Base-by-base conservation (phyloP, 2,797 vertebrate genomes). In the Syngnathus acus region DNA sequence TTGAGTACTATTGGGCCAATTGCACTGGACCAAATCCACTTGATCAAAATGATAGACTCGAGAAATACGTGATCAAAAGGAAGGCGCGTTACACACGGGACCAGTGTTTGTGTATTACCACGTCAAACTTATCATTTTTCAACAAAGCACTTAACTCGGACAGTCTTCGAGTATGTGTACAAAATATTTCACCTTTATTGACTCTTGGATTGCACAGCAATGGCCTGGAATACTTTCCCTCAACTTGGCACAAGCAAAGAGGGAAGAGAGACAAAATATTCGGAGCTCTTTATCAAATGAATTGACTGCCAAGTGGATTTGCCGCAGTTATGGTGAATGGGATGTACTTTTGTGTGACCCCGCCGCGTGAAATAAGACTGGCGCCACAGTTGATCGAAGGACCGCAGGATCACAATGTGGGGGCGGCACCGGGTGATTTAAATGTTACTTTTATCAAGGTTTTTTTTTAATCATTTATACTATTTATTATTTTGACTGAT, bases 401-500 rank as follows among this genome's bases (percentile, higher is more conserved):
- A 87, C 77, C 69, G 61, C 64, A 73, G 74, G 79, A 80, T 72
- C 23, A 72, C 64, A 82, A 75, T 63, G 78, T 82, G 82, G 82
- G 68, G 74, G 54, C 26, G 57, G 82, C 77, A 70, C 54, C 72
- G 71, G 76, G 53, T 82, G 74, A 82, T 86, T 86, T 32, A 45
- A 14, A 45, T 48, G 87, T 86, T 88, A 86, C 82, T 86, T 90
- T 85, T 72, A 71, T 79, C 66, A 73, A 32, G 38, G 64, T 82
- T 88, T 11, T 40, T 47, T 47, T 89, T 85, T 62, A 81, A 87
- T 84, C 57, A 87, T 86, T 91, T 88, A 76, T 88, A 86, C 75
- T 82, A 86, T 89, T 88, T 89, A 88, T 88, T 85, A 80, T 87
- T 87, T 87, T 60, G 71, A 68, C 65, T 78, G 70, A 82, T 72